Base-by-base conservation (phyloP, 2,888 invertebrate species). In the Nymphalis polychloros region DNA sequence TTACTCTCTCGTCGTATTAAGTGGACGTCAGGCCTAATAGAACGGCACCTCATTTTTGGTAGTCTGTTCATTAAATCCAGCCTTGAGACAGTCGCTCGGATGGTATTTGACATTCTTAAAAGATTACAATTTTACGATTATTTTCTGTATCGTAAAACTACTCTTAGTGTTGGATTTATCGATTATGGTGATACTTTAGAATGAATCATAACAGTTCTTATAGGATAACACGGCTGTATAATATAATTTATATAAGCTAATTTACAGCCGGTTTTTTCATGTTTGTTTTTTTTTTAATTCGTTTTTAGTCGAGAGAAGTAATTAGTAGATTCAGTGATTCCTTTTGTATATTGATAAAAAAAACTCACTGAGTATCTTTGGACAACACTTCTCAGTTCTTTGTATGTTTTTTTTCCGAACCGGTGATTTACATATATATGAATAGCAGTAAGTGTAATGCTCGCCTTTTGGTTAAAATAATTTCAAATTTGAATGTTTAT, bases 91-190 rank as follows among this genome's bases (percentile, higher is more conserved):
- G 55, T 67, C 69, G 66, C 68, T 60, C 67, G 64, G 71, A 65
- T 69, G 73, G 70, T 70, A 75, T 78, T 78, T 78, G 79, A 79
- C 79, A 78, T 79, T 79, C 75, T 76, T 72, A 74, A 78, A 79
- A 78, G 70, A 72, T 75, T 72, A 72, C 68, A 60, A 70, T 69
- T 71, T 74, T 70, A 74, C 64, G 48, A 53, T 62, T 49, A 31
- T 50, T 49, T 31, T 53, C 27, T 35, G 64, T 64, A 68, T 67
- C 68, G 64, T 70, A 67, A 31, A 35, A 50, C 65, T 69, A 66
- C 35, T 69, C 57, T 47, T 53, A 62, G 31, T 52, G 63, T 59
- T 47, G 62, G 64, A 63, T 55, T 64, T 63, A 68, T 71, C 64
- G 57, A 71, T 68, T 64, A 64, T n/a, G 55, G 27, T 57, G 63